These are phyloP conservation scores for Eupithecia subfuscata DNA, from an alignment of 2,888 invertebrate species.

Conservation along the genomic window DNA sequence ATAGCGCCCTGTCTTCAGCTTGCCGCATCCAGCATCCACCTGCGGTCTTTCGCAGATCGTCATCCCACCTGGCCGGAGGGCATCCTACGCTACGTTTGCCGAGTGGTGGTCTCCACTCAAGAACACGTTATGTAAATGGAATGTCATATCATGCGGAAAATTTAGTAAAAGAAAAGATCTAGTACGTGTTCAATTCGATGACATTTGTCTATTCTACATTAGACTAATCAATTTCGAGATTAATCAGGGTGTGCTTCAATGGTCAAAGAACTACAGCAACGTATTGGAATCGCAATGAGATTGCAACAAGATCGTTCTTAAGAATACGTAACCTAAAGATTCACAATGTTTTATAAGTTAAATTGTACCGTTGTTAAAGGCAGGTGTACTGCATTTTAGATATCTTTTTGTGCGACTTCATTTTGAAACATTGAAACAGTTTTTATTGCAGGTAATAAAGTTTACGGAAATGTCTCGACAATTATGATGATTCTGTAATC, in stretches of 20 bases:
- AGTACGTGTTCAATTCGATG: too few species aligned
- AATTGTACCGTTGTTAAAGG: conserved; percentile 42
- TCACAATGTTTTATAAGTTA: conserved; percentile 47
- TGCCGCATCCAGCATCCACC: too few species aligned
- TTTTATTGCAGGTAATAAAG: conserved; percentile 13
- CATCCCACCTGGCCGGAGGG: too few species aligned
- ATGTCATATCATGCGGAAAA: too few species aligned
- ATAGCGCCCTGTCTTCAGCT: too few species aligned
- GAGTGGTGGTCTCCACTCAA: too few species aligned
- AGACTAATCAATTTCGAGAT: too few species aligned
- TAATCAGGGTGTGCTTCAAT: background rate
- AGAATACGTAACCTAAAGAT: conserved; percentile 20
- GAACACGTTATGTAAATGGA: too few species aligned
- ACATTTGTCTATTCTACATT: too few species aligned
- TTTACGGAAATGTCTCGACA: background rate
- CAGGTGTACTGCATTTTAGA: conserved; percentile 42
- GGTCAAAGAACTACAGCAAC: background rate
- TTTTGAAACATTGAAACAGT: conserved; percentile 24
- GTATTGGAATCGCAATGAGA: background rate
- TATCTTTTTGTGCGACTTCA: conserved; percentile 27
- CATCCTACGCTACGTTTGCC: too few species aligned
- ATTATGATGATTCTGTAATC: background rate
- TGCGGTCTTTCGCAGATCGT: too few species aligned
- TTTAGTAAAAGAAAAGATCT: too few species aligned
- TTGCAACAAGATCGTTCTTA: background rate